Percentiles rank a stretch among this genome's conserved stretches.
These are phyloP conservation scores for Carettochelys insculpta DNA, from an alignment of 2,113 vertebrate genomes.

Conservation along the genomic window DNA sequence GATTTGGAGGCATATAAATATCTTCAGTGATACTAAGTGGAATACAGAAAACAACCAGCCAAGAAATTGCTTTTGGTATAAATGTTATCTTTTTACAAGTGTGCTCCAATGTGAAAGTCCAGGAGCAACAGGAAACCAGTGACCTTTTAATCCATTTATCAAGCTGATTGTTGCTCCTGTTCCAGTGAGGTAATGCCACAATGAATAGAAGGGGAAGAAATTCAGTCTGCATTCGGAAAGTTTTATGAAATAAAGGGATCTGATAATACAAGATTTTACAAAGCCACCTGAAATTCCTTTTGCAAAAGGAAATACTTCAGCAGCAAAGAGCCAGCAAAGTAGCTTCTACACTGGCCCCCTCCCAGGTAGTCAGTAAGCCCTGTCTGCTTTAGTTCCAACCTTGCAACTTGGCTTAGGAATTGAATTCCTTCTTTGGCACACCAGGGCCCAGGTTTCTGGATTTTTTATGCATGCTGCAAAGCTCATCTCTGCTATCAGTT, in stretches of 20 bases:
- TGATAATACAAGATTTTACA: no score
- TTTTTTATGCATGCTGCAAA: not conserved
- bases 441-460: not conserved
- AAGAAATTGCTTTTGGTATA: conserved; percentile 69
- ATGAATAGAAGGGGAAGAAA: not conserved
- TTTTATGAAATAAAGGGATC: conserved; percentile 11
- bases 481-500: not conserved
- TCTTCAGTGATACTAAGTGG: conserved; percentile 68
- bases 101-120: conserved; percentile 20
- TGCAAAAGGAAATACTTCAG: not conserved
- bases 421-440: not conserved
- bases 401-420: not conserved
- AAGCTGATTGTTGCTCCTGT: not conserved
- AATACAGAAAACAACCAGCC: conserved; percentile 57
- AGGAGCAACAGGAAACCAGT: not conserved
- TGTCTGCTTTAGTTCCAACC: not conserved
- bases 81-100: conserved; percentile 47
- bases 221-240: not conserved
- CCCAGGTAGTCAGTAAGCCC: not conserved
- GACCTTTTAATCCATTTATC: not conserved
- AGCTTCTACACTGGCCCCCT: fast-evolving
- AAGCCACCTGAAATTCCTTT: not conserved
- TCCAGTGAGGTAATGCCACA: not conserved
- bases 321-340: not conserved
- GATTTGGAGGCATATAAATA: conserved; percentile 67